phyloP scores from a whole-genome alignment of 2,888 invertebrate species.

The Zelleria hepariella region DNA sequence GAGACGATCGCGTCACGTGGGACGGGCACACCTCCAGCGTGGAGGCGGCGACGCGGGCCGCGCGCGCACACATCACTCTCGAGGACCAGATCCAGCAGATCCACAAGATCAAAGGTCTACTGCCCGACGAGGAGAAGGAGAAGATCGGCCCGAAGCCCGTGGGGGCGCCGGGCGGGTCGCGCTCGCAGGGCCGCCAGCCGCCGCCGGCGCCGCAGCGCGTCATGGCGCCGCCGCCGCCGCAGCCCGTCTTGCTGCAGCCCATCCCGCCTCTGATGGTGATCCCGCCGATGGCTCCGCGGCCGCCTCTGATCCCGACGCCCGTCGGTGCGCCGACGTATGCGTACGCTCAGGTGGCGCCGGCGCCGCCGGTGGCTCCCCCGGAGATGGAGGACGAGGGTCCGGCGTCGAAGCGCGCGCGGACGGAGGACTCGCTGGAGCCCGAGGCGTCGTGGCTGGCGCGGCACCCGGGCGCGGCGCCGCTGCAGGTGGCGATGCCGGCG shows the following conservation, averaged over 20 bases:
- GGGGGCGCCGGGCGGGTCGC: conserved; percentile 24
- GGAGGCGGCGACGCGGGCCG: conserved; percentile 94
- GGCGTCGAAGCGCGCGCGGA: conserved; percentile 87
- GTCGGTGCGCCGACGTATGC: conserved; percentile 37
- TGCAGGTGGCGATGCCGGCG: conserved; percentile 82
- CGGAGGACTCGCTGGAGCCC: conserved; percentile 93
- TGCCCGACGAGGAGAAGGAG: conserved; percentile 97
- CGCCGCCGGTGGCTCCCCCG: conserved; percentile 14
- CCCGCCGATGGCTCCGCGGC: conserved; percentile 50
- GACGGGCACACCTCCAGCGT: conserved; percentile 98
- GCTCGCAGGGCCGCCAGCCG: conserved; percentile 12
- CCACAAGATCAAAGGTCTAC: conserved; percentile 91
- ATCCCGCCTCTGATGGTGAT: conserved; percentile 68
- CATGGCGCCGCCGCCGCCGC: conserved; percentile 18
- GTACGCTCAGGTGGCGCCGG: conserved; percentile 21
- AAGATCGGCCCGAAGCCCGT: conserved; percentile 95
- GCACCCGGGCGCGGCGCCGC: conserved; percentile 38
- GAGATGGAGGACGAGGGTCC: conserved; percentile 78
- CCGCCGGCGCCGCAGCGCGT: conserved; percentile 19
- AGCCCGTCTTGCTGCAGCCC: conserved; percentile 44
- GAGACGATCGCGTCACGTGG: conserved; percentile 96
- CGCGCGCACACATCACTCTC: conserved; percentile 93
- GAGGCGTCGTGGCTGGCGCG: conserved; percentile 73
- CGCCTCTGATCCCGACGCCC: conserved; percentile 55
- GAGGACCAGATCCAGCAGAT: conserved; percentile 98